Evolutionary conservation across 1,140 invertebrate species (phyloP).

Genomic region (Danaus melanippus): DNA sequence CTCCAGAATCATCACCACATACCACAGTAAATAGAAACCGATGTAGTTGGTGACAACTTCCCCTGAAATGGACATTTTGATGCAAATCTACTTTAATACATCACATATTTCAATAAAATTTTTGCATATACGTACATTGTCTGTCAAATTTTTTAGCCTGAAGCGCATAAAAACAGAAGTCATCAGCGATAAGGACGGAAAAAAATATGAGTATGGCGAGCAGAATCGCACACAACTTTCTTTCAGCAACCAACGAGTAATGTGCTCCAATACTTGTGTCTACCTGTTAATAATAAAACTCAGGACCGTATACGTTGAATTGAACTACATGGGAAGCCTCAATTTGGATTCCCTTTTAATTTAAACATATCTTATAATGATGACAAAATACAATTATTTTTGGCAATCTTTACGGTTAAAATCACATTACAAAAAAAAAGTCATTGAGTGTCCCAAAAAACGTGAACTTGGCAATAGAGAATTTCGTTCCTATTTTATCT

Average conservation of each 20-base stretch:
- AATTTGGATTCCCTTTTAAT: too few species aligned
- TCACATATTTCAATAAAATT: not conserved
- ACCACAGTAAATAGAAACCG: constrained; percentile 64
- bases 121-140: constrained; percentile 43
- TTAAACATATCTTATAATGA: too few species aligned
- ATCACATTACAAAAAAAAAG: too few species aligned
- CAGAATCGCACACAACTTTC: constrained; percentile 53
- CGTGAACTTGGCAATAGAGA: too few species aligned
- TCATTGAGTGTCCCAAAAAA: too few species aligned
- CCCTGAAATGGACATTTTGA: constrained; percentile 34
- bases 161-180: constrained; percentile 61
- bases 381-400: too few species aligned
- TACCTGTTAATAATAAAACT: constrained; percentile 35
- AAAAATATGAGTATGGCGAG: constrained; percentile 55
- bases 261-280: constrained; percentile 60
- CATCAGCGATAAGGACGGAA: constrained; percentile 55
- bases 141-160: constrained; percentile 50
- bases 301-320: too few species aligned
- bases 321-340: too few species aligned
- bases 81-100: not conserved
- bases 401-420: too few species aligned
- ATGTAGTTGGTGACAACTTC: constrained; percentile 60
- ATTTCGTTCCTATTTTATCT: too few species aligned
- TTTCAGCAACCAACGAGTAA: constrained; percentile 46
- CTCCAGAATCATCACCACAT: constrained; percentile 62